Base-by-base conservation (phyloP, 2,888 invertebrate genomes). In the Cryptophagus acutangulus region DNA sequence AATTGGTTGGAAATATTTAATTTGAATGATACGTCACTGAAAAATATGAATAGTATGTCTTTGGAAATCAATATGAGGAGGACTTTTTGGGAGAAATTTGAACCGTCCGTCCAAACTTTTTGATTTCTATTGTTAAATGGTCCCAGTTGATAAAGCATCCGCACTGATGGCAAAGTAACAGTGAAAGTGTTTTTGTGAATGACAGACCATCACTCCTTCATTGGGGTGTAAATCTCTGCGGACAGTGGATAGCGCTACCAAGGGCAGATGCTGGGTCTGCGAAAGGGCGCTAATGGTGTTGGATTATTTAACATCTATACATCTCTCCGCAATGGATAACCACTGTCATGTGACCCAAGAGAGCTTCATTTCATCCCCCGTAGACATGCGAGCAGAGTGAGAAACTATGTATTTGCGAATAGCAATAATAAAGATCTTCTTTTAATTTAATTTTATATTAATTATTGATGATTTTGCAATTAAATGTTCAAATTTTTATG, bases 231-330 rank as follows among this genome's bases (percentile, higher is more conserved):
- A 62, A 62, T 61, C 62, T 61, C 62, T 55, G 57, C 56, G 61
- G 62, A 57, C 59, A 53, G 46, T 49, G 52, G 54, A 54, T 56
- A 49, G 20, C 17, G 2, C 4, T n/a, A 13, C 16, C 8, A n/a
- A 31, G 15, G n/a, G 16, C 28, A 31, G 15, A 31, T 57, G 54
- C 51, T 49, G 45, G 44, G 46, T 45, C 37, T 44, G 38, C 50
- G 55, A 52, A 52, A 58, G 57, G 59, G 61, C 62, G 61, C 59
- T 69, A 68, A 69, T 69, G 67, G 66, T 60, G 61, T 60, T 69
- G 68, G 69, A 69, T 69, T 69, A 69, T 69, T 67, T 68, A 69
- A 63, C 64, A 65, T 61, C 64, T 59, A 63, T 66, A 66, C 57
- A 54, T 59, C 57, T 55, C 60, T 46, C 53, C 51, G 57, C 66